Evolutionary conservation across 2,113 vertebrate species (phyloP).

Genomic region (Bagarius yarrelli): DNA sequence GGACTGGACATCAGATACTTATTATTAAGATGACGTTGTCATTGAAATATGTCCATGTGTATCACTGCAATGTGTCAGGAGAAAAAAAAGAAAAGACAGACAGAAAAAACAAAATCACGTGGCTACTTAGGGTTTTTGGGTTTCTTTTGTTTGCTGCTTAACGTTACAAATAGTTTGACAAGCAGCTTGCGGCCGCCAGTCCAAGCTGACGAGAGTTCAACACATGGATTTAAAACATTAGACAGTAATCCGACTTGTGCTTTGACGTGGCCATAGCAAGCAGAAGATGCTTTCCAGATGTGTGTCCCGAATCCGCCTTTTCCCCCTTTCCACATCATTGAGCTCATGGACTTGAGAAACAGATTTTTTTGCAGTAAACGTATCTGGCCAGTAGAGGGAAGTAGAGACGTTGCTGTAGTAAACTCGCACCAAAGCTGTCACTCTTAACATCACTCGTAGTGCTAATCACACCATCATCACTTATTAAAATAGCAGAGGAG

Average conservation of each 20-base stretch:
- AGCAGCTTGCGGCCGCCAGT: background rate
- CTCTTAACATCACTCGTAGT: slow-evolving; percentile 24
- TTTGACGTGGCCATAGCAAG: slow-evolving; percentile 46
- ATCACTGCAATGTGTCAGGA: no score
- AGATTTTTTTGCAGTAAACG: background rate
- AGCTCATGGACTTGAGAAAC: slow-evolving; percentile 30
- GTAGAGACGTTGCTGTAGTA: slow-evolving; percentile 24
- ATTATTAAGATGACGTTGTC: no score
- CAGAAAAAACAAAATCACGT: no score
- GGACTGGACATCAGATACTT: no score
- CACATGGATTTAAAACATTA: slow-evolving; percentile 6
- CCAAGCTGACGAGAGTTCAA: background rate
- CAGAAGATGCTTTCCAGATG: slow-evolving; percentile 52
- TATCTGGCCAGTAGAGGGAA: slow-evolving; percentile 41
- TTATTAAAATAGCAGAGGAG: slow-evolving; percentile 23
- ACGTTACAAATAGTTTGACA: background rate
- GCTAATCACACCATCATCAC: slow-evolving; percentile 25
- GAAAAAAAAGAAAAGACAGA: no score
- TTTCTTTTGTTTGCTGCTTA: no score
- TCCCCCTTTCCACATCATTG: background rate
- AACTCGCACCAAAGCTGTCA: slow-evolving; percentile 27
- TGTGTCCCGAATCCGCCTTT: slow-evolving; percentile 48
- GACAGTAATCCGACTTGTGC: slow-evolving; percentile 29
- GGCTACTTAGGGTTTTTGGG: no score
- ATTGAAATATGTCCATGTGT: no score